Evolutionary conservation across 2,797 vertebrate genomes (phyloP), one percentile per base, ranked within the genome.

Genomic region (Danio albolineatus): DNA sequence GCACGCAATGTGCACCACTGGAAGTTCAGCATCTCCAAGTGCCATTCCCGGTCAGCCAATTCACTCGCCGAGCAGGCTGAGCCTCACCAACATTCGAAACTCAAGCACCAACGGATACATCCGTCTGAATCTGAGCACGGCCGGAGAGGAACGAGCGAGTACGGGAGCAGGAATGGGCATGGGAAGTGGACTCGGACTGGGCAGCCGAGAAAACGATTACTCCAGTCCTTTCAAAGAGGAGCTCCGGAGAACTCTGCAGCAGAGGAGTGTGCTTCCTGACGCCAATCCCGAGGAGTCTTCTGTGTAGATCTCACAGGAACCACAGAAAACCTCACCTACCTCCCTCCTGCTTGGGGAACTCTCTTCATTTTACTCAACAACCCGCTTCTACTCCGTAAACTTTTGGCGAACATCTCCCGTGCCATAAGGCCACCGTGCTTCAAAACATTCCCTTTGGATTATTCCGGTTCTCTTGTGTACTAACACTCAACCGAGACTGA

Each of bases 221-320:
- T 93, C 95, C 28, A 97, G 97, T 85, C 92, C 94, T 16, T 95
- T 99, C 49, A 97, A 97, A 0, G 97, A 98, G 39, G 97, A 99
- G 90, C 92, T 99, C 85, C 91, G 96, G n/a, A 93, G 96, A 53
- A 98, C 97, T 1, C 93, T 98, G 78, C 96, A 98, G 90, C 97
- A 98, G 89, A 95, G 97, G 39, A 97, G 96, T 67, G 93, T 97
- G 5, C 91, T 99, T 87, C 97, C 97, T 0, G 96, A 99, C 76
- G 97, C 97, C 49, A 99, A 98, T 89, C 97, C 97, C 0, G 97
- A 99, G 93, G 97, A 99, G 92, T 99, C 97, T 0, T 98, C 97
- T 0, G 96, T 99, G 85, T 98, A 97, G 89, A 87, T 83, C 86
- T 78, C 80, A 44, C 78, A 28, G 36, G 71, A 59, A 78, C 38